Conservation (phyloP, 2,113 vertebrate genomes). For the Nycticorax nycticorax region DNA sequence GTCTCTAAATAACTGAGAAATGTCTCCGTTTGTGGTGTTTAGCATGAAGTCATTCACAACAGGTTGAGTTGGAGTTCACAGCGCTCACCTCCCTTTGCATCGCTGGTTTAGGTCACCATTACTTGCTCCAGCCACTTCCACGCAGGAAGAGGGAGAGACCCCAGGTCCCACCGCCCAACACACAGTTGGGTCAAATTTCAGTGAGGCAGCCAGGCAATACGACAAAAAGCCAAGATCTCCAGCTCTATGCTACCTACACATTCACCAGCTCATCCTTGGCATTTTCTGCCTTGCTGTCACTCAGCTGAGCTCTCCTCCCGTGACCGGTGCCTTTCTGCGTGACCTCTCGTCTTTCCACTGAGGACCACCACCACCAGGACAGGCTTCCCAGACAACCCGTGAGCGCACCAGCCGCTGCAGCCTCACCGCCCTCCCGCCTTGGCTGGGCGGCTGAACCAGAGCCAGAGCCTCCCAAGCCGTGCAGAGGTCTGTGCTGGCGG, state of each 20-base stretch:
- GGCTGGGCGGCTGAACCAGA: neutral
- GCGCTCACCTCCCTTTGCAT: neutral
- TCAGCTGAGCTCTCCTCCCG: neutral
- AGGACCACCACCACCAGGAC: neutral
- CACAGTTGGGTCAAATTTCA: neutral
- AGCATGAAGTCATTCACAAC: neutral
- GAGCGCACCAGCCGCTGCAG: rapidly evolving
- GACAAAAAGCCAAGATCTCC: neutral
- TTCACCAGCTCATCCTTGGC: neutral
- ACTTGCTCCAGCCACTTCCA: neutral
- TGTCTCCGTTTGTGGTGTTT: neutral
- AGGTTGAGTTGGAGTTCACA: neutral
- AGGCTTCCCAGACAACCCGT: neutral
- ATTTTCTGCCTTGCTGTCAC: neutral
- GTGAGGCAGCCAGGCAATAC: neutral
- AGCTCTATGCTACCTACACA: neutral
- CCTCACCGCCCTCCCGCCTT: neutral
- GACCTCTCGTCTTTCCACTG: neutral
- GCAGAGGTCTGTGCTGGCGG: rapidly evolving
- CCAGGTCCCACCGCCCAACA: neutral
- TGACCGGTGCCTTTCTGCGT: neutral
- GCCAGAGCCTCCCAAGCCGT: neutral
- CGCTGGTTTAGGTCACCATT: neutral
- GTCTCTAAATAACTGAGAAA: neutral
- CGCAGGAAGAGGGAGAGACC: neutral